phyloP scores from a whole-genome alignment of 2,888 invertebrate species.

The Ferdinandea cuprea region DNA sequence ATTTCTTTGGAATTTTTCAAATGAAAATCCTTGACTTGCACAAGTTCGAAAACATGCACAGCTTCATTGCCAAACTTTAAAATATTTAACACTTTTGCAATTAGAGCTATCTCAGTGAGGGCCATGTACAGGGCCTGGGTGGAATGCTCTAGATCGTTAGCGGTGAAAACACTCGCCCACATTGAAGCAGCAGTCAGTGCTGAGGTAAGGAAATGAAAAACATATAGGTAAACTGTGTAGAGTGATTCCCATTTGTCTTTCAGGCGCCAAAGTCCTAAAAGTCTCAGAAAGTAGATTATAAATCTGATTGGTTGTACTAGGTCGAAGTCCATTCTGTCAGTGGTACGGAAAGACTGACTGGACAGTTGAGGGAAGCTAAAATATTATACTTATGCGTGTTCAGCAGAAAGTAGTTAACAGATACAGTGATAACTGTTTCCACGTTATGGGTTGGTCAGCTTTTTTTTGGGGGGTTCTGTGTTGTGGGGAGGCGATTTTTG shows the following conservation, averaged over 20 bases:
- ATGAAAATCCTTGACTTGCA: neutral
- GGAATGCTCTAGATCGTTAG: constrained; percentile 77
- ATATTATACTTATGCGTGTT: no score
- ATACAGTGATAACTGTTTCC: no score
- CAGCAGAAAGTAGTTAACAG: no score
- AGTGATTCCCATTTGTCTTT: constrained; percentile 10
- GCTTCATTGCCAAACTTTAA: constrained; percentile 74
- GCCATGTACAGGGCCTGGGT: constrained; percentile 78
- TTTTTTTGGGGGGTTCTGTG: no score
- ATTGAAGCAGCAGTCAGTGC: constrained; percentile 77
- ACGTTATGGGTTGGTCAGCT: no score
- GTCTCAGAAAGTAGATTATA: constrained; percentile 12
- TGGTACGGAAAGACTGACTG: constrained; percentile 6
- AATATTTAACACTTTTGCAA: constrained; percentile 78
- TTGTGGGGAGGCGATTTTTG: no score
- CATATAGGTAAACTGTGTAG: constrained; percentile 46
- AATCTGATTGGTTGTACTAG: constrained; percentile 30
- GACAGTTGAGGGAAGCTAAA: no score
- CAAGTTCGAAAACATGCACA: constrained; percentile 70
- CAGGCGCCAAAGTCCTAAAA: constrained; percentile 41
- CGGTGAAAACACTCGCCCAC: constrained; percentile 77
- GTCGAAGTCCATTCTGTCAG: constrained; percentile 36
- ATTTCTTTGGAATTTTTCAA: constrained; percentile 57
- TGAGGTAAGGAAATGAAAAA: constrained; percentile 76
- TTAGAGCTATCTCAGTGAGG: constrained; percentile 76